Base-by-base conservation (phyloP, 2,113 vertebrate species). In the Mustelus asterias region DNA sequence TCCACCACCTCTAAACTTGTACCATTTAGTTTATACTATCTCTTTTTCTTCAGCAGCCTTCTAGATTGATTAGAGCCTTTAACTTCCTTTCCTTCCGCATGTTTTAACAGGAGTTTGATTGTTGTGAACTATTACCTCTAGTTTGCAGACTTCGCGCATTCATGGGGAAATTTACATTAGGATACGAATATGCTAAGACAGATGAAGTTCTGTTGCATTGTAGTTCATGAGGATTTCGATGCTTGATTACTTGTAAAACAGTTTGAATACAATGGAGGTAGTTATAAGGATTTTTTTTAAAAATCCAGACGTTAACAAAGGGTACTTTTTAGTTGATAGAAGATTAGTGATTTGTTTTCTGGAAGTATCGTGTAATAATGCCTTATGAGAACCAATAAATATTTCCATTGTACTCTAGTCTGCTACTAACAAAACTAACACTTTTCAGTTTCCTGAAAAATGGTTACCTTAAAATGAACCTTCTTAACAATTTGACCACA, bases 381-480 rank as follows among this genome's bases (percentile, higher is more conserved):
- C 37, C 44, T 8, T 72, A 14, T 94, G 44, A 89, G 48, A 65
- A 8, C 9, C 18, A 65, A 60, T 63, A 90, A 16, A 60, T 41
- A 8, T 93, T 93, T 93, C 89, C 33, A 93, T 37, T 67, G 18
- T 93, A 63, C n/a, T 93, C 60, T 1, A 65, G 63, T 92, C 88
- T 92, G 88, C 60, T 60, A 33, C 33, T 22, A n/a, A 65, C 29
- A 93, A 93, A 93, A 65, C 24, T 29, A 44, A 70, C n/a, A 24
- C 4, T 95, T 72, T 13, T 72, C 63, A 26, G 69, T 95, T 95
- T 72, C 44, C 94, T 95, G 37, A 70, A 95, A 72, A 54, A 33
- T 95, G 24, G 24, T 95, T 95, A 54, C 8, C 44, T 72, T 95
- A 48, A 70, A 95, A 54, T 69, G 94, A 95, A 95, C 13, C 69